Evolutionary conservation across 1,140 invertebrate genomes (phyloP), one percentile per base, ranked within the genome.

Genomic region (Macrobrachium nipponense): DNA sequence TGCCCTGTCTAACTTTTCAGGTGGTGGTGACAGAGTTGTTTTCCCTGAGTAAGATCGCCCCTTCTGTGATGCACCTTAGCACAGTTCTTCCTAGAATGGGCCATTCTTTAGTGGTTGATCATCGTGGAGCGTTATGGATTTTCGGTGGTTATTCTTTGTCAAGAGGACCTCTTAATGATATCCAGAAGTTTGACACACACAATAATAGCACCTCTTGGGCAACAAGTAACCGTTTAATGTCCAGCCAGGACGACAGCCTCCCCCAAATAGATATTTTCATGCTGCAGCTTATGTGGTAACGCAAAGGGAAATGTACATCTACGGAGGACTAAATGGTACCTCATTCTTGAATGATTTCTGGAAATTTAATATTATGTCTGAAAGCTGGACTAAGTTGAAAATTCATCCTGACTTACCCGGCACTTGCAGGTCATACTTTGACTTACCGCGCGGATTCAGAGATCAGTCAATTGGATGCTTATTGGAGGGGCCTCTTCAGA

Each of bases 71-170:
- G 60, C 90, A 90, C 87, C 89, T 89, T 8, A 91, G 94, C 66
- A 97, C 96, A 91, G 96, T 95, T 0, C 91, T 97, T 36, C 96
- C 96, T 0, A 93, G 97, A 82, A 97, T 98, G 90, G 97, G 97
- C 0, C 97, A 98, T 90, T 96, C 95, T 68, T 91, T 98, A 70
- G 94, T 96, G 14, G 94, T 95, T 0, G 96, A 98, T 92, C 92
- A 95, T 89, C 92, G 95, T 64, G 95, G 95, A 5, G 94, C 94
- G 23, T 90, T 98, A 0, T 98, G 97, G 95, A 95, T 98, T 93
- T 98, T 98, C 92, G 97, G 97, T 0, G 98, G 98, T 0, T 97
- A 97, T 90, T 98, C 97, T 0, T 92, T 97, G 5, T 95, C 95
- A 20, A 94, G 96, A 89, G 97, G 97, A 0, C 94, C 96, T 0